Conservation (phyloP, 2,113 vertebrate genomes). For the Oncorhynchus tshawytscha region DNA sequence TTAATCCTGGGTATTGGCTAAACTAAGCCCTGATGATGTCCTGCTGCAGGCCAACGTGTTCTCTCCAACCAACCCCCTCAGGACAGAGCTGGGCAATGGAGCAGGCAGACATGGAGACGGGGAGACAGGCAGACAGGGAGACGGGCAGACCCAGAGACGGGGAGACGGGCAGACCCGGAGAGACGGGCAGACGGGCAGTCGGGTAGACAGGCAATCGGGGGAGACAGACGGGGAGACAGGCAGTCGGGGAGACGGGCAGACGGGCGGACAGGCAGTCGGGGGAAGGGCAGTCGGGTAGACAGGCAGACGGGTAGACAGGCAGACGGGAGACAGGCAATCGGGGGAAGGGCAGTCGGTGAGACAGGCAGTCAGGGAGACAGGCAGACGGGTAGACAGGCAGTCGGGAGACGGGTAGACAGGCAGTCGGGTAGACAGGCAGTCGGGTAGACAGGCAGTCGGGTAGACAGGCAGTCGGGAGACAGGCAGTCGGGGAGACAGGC, state of each 20-base stretch:
- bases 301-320: not conserved
- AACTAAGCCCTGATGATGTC: not conserved
- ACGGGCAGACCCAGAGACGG: too few relatives aligned
- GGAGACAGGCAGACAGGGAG: not conserved
- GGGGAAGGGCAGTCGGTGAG: not conserved
- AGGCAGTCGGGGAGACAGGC: too few relatives aligned
- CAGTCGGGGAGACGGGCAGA: too few relatives aligned
- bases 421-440: not conserved
- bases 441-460: accelerated
- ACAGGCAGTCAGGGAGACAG: too few relatives aligned
- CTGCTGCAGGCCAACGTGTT: slow-evolving; percentile 10
- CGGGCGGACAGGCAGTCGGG: too few relatives aligned
- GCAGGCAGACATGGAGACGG: not conserved
- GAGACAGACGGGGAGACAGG: not conserved
- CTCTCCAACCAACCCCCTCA: not conserved
- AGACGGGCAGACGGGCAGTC: too few relatives aligned
- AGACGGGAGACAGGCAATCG: too few relatives aligned
- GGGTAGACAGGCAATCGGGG: too few relatives aligned
- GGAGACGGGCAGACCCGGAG: too few relatives aligned
- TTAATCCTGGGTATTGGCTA: slow-evolving; percentile 36
- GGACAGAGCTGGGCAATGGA: not conserved
- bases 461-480: not conserved
- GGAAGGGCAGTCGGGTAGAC: too few relatives aligned
- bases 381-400: too few relatives aligned
- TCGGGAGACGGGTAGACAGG: too few relatives aligned